These are phyloP conservation scores for Frankliniella fusca DNA, from an alignment of 2,888 invertebrate genomes.

Conservation along the genomic window DNA sequence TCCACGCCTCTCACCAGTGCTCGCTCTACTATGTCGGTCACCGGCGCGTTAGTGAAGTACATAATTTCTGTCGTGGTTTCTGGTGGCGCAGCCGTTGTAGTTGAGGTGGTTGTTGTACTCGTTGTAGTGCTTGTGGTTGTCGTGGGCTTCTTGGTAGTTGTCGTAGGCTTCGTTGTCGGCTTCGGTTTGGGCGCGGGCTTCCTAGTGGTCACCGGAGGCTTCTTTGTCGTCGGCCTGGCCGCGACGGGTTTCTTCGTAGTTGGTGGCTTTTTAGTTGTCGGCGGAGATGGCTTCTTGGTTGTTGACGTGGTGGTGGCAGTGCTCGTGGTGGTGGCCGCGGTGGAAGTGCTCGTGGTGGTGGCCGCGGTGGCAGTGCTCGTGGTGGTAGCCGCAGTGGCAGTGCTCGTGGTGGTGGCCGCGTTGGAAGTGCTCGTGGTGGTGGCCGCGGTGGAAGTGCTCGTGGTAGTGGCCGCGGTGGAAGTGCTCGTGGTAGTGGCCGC, in stretches of 20 bases:
- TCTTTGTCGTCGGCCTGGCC: neutral
- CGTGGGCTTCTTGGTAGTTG: neutral
- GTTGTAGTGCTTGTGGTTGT: neutral
- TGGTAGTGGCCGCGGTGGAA: too few species aligned
- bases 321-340: slow-evolving; percentile 32
- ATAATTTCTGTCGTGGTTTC: neutral
- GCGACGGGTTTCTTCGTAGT: neutral
- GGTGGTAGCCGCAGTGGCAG: slow-evolving; percentile 32
- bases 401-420: slow-evolving; percentile 36
- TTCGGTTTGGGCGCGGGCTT: neutral
- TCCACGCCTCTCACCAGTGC: slow-evolving; percentile 33
- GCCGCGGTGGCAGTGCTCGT: slow-evolving; percentile 23
- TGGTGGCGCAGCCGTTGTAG: neutral
- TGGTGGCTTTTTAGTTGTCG: neutral
- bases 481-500: neutral
- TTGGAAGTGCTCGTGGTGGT: slow-evolving; percentile 33
- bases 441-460: too few species aligned
- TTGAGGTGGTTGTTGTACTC: neutral
- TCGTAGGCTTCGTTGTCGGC: neutral
- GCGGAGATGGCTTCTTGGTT: neutral
- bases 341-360: neutral
- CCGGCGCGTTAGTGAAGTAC: slow-evolving; percentile 19
- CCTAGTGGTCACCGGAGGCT: neutral
- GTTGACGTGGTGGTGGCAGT: slow-evolving; percentile 37
- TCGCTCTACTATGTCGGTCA: slow-evolving; percentile 5